Base-by-base conservation (phyloP, 1,140 invertebrate species). In the Fopius arisanus region DNA sequence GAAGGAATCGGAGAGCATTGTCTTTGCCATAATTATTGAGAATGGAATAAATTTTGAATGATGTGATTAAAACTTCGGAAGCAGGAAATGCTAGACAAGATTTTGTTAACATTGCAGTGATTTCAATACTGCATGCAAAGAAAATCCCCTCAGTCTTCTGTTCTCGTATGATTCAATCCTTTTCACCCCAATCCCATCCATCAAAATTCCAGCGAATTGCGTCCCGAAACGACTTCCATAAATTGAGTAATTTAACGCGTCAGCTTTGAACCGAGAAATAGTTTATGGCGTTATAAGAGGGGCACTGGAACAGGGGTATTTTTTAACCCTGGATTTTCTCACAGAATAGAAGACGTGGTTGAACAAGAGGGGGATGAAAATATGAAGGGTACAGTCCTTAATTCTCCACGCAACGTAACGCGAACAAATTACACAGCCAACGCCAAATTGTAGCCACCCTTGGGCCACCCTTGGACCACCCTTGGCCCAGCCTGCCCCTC, bases 401-500 rank as follows among this genome's bases (percentile, higher is more conserved):
- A 76, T 76, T 68, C 77, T 76, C 67, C 78, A 51, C 75, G 79
- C 74, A 79, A 76, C 75, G 79, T 72, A 79, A 76, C 78, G 73
- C 77, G 78, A 75, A 81, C 80, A 81, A 81, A 81, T 81, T 81
- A 79, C 80, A 74, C 63, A 73, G 70, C 67, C 63, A 72, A 43
- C 67, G 70, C 37, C 70, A 48, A 62, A 12, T 54, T 40, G 59
- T 12, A 43, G 23, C 66, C 59, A 54, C 75, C 71, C 74, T 33
- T 72, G 29, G 43, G 43, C 67, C 26, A 9, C 37, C n/a, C n/a
- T n/a, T n/a, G n/a, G n/a, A n/a, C 41, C 21, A 28, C 48, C 26
- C 12, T 4, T 3, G 9, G 16, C 12, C 28, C 48, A 12, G 62
- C 65, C 51, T n/a, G 63, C 77, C 63, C 71, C 54, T 73, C 72